These are phyloP conservation scores for Cryptosula pallasiana DNA, from an alignment of 2,888 invertebrate species.

Conservation along the genomic window DNA sequence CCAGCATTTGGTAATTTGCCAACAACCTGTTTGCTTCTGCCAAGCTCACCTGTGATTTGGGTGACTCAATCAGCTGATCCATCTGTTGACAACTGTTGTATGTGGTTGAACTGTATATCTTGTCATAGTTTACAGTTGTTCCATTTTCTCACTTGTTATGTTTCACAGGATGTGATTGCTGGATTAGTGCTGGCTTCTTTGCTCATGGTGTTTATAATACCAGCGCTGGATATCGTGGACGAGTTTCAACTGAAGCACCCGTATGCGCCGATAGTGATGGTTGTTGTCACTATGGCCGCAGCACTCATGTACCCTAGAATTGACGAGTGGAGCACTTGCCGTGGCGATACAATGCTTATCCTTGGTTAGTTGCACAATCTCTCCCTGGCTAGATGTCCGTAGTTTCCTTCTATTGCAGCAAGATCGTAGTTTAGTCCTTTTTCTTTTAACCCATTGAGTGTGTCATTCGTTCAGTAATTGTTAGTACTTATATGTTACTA, in stretches of 20 bases:
- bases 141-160: no score
- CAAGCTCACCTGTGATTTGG: no score
- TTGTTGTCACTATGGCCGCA: slow-evolving; percentile 61
- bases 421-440: no score
- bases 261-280: slow-evolving; percentile 64
- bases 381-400: neutral
- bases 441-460: no score
- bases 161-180: slow-evolving; percentile 75
- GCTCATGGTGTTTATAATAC: slow-evolving; percentile 69
- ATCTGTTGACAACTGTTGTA: no score
- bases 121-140: no score
- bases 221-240: slow-evolving; percentile 70
- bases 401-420: neutral
- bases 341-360: slow-evolving; percentile 84
- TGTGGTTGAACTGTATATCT: no score
- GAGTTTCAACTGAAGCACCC: slow-evolving; percentile 65
- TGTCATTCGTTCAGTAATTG: no score
- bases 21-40: no score
- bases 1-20: no score
- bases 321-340: slow-evolving; percentile 81
- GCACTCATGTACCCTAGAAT: slow-evolving; percentile 69
- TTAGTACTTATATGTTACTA: no score
- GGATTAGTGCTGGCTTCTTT: slow-evolving; percentile 67
- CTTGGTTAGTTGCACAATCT: slow-evolving; percentile 64
- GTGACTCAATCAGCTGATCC: no score